phyloP scores from a whole-genome alignment of 2,797 vertebrate species.

The Pangasius krempfi region DNA sequence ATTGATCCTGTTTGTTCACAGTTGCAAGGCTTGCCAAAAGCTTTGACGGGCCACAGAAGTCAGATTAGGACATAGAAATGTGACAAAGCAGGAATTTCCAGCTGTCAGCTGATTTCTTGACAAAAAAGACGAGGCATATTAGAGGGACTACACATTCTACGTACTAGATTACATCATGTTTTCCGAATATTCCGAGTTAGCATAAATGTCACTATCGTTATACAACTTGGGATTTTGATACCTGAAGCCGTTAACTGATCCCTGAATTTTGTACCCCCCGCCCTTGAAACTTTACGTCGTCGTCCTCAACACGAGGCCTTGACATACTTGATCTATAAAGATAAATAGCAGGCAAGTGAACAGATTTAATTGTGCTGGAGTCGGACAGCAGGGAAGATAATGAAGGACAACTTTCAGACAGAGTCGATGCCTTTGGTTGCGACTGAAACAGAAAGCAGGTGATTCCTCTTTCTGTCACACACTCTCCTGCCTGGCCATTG shows the following conservation, averaged over 20 bases:
- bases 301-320: not conserved
- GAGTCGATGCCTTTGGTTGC: slow-evolving; percentile 20
- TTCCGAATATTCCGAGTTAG: not conserved
- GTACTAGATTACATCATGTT: not conserved
- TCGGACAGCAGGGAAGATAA: slow-evolving; percentile 11
- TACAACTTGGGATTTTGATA: not conserved
- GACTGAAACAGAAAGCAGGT: slow-evolving; percentile 29
- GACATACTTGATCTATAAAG: not conserved
- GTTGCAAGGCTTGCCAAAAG: slow-evolving; percentile 79
- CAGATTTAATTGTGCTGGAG: not conserved
- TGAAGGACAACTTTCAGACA: slow-evolving; percentile 4
- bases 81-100: slow-evolving; percentile 77
- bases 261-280: not conserved
- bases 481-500: slow-evolving; percentile 37
- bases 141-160: not conserved
- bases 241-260: not conserved
- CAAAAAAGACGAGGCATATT: slow-evolving; percentile 67
- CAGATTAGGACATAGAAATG: slow-evolving; percentile 82
- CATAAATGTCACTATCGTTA: not conserved
- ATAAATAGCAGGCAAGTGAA: not conserved
- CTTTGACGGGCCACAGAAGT: slow-evolving; percentile 75
- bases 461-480: slow-evolving; percentile 35
- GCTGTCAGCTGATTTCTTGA: slow-evolving; percentile 75
- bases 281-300: not conserved
- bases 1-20: slow-evolving; percentile 68